Conservation (phyloP, 2,113 vertebrate species). For the Neofelis nebulosa region DNA sequence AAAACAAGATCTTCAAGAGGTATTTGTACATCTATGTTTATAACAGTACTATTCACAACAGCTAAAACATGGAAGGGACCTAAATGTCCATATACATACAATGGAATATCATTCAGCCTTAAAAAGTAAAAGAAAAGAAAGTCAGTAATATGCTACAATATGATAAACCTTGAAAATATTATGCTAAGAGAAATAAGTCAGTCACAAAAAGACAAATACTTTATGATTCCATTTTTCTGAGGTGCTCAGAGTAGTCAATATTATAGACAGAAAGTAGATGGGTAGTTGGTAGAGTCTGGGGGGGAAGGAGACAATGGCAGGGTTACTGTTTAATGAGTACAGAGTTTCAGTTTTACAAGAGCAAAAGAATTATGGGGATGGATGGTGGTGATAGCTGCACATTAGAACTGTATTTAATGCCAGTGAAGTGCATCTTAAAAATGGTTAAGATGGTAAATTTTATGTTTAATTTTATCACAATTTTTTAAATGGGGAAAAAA, state of each 20-base stretch:
- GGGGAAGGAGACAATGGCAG: background rate
- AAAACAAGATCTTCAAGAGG: background rate
- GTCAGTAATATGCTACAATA: background rate
- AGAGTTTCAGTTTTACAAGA: background rate
- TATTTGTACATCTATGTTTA: background rate
- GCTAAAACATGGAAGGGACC: background rate
- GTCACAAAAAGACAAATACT: background rate
- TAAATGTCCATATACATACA: background rate
- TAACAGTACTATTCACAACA: background rate
- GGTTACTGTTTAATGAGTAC: background rate
- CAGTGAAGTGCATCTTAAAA: background rate
- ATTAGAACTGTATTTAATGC: background rate
- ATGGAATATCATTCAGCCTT: background rate
- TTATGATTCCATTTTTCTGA: background rate
- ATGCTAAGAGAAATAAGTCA: background rate
- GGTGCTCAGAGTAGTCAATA: background rate
- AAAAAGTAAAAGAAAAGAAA: background rate
- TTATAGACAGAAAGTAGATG: background rate
- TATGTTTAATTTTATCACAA: background rate
- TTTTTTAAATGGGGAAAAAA: background rate
- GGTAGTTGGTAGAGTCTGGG: background rate
- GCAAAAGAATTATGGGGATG: background rate
- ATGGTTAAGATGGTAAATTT: background rate
- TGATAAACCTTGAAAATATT: background rate
- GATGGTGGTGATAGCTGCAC: background rate